These are phyloP conservation scores for Drosophila varians DNA, from an alignment of 1,140 invertebrate species.

Conservation along the genomic window DNA sequence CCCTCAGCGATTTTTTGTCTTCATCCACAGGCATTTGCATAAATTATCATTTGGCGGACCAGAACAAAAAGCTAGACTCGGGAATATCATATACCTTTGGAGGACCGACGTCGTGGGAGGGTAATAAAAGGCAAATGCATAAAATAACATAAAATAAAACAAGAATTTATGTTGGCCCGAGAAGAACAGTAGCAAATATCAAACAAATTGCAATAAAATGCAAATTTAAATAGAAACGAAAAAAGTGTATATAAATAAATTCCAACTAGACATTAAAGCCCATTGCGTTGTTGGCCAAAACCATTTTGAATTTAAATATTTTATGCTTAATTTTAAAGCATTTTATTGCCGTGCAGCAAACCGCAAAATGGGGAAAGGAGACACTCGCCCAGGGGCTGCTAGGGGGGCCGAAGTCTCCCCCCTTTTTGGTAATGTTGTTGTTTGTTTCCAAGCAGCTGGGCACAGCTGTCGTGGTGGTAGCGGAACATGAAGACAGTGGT, in stretches of 20 bases:
- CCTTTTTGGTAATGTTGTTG: conserved; percentile 20
- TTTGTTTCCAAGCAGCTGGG: conserved; percentile 75
- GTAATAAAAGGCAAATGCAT: conserved; percentile 78
- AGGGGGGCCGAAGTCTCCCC: not conserved
- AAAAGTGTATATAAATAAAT: conserved; percentile 38
- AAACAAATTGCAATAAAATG: conserved; percentile 80
- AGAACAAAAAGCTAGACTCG: conserved; percentile 19
- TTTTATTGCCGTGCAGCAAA: conserved; percentile 31
- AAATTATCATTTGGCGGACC: conserved; percentile 80
- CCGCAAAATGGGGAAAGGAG: conserved; percentile 24
- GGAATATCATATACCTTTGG: conserved; percentile 25
- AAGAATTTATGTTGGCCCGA: conserved; percentile 65
- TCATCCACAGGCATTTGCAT: conserved; percentile 69
- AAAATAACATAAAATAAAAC: conserved; percentile 80
- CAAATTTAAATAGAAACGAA: conserved; percentile 63
- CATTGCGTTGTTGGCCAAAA: conserved; percentile 24
- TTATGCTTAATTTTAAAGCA: conserved; percentile 65
- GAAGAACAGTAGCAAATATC: conserved; percentile 55
- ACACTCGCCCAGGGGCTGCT: conserved; percentile 35
- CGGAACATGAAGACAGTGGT: conserved; percentile 27
- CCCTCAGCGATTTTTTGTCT: conserved; percentile 64
- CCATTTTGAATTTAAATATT: conserved; percentile 69
- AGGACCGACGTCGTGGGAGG: conserved; percentile 41
- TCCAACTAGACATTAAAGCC: conserved; percentile 58
- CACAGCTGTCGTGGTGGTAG: conserved; percentile 55